phyloP scores from a whole-genome alignment of 2,888 invertebrate species.

The Neoascia interrupta region DNA sequence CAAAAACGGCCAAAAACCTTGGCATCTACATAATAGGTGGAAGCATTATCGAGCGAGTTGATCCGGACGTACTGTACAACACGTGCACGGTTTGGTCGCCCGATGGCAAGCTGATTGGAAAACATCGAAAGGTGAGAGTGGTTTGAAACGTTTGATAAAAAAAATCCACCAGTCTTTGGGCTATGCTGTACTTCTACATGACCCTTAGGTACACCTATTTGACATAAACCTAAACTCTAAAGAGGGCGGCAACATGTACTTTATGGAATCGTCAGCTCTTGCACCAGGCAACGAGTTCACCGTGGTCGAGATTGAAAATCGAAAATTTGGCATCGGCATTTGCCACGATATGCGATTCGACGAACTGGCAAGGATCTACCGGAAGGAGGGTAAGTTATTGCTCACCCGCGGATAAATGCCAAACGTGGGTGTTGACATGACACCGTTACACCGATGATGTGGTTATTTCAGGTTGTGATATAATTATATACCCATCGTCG shows the following conservation, averaged over 20 bases:
- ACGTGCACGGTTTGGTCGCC: slow-evolving; percentile 93
- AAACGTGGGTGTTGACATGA: too few relatives aligned
- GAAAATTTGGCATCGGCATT: slow-evolving; percentile 94
- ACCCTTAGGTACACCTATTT: slow-evolving; percentile 91
- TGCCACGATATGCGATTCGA: slow-evolving; percentile 97
- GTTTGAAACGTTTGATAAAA: slow-evolving; percentile 5
- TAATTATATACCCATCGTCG: slow-evolving; percentile 95
- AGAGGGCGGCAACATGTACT: slow-evolving; percentile 90
- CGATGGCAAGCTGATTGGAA: slow-evolving; percentile 87
- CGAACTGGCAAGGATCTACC: slow-evolving; percentile 89
- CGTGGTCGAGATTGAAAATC: slow-evolving; percentile 85
- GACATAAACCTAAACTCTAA: slow-evolving; percentile 87
- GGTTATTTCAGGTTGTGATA: slow-evolving; percentile 85
- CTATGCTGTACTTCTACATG: not conserved
- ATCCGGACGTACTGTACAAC: slow-evolving; percentile 86
- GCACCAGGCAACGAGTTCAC: slow-evolving; percentile 88
- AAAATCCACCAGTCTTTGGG: not conserved
- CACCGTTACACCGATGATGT: too few relatives aligned
- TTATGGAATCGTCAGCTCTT: slow-evolving; percentile 92
- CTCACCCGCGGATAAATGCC: too few relatives aligned
- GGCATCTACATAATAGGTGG: slow-evolving; percentile 92
- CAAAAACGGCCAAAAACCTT: slow-evolving; percentile 87
- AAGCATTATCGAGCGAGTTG: slow-evolving; percentile 90
- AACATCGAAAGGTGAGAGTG: slow-evolving; percentile 91
- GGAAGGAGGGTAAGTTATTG: slow-evolving; percentile 80